Conservation (phyloP, 2,797 vertebrate genomes). For the Enteromius viviparus region DNA sequence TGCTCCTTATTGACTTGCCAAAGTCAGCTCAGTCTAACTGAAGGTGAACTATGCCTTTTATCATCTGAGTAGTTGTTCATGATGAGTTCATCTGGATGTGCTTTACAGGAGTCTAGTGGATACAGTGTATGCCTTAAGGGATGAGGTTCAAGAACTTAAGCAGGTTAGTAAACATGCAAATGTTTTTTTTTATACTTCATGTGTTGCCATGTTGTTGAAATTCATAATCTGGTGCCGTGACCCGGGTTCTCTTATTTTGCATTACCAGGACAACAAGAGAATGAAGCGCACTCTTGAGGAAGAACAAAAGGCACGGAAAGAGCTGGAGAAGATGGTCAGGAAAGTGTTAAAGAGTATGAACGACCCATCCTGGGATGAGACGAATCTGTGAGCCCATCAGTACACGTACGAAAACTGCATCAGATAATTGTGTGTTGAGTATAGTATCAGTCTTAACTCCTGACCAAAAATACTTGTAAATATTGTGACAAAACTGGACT, state of each 20-base stretch:
- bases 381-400: slow-evolving; percentile 85
- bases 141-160: slow-evolving; percentile 96
- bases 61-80: neutral
- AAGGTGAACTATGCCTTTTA: neutral
- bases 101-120: slow-evolving; percentile 92
- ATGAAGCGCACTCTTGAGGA: slow-evolving; percentile 97
- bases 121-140: slow-evolving; percentile 94
- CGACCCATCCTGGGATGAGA: slow-evolving; percentile 97
- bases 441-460: slow-evolving; percentile 21
- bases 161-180: slow-evolving; percentile 77
- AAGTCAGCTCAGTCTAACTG: neutral
- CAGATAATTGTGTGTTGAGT: slow-evolving; percentile 9
- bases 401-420: slow-evolving; percentile 16
- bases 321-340: slow-evolving; percentile 94
- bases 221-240: slow-evolving; percentile 37
- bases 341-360: slow-evolving; percentile 95
- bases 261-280: slow-evolving; percentile 92
- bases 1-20: neutral
- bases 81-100: neutral
- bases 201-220: neutral
- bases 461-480: slow-evolving; percentile 50
- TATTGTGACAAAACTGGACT: slow-evolving; percentile 38
- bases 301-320: slow-evolving; percentile 93
- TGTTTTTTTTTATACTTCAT: neutral
- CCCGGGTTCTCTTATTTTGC: neutral